Base-by-base conservation (phyloP, 2,888 invertebrate genomes). In the Metopia argyrocephala region DNA sequence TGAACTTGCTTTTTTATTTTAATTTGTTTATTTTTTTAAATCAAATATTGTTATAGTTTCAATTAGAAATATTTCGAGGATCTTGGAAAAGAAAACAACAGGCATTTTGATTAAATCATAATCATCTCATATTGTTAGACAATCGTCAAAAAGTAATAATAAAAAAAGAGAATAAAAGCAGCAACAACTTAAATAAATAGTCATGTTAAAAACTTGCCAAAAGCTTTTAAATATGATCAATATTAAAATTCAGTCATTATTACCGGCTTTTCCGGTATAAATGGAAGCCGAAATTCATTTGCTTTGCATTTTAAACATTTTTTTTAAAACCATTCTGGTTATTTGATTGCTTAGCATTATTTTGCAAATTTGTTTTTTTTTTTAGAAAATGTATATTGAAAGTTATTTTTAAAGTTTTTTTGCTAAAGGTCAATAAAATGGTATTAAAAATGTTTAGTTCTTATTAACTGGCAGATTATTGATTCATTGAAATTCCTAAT, bases 251-350 rank as follows among this genome's bases (percentile, higher is more conserved):
- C 15, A 23, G 45, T 50, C 50, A 64, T 27, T 38, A 45, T 66
- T 54, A 78, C 71, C 71, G 71, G 61, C 71, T 70, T 76, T 48
- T 78, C 78, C 71, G 27, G 62, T 70, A 54, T 78, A 18, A 31
- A 31, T 31, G 3, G 3, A 2, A 31, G 12, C 31, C 12, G 31
- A 31, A 38, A 38, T 38, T 38, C 12, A 38, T 38, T 15, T 65
- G 7, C n/a, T 31, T 68, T 73, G 31, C 38, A 48, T 64, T 64
- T 57, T 7, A 7, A 69, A 27, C 21, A 20, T n/a, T n/a, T 12
- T 48, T 64, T n/a, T 50, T 21, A 54, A 23, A 61, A 61, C 38
- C 1, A 12, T 15, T 12, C 38, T 38, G 15, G 45, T 66, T 20
- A 23, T 56, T 18, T 54, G 56, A 23, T 56, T 38, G 27, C 45